phyloP scores from a whole-genome alignment of 2,888 invertebrate genomes.

The Meloe dianella region DNA sequence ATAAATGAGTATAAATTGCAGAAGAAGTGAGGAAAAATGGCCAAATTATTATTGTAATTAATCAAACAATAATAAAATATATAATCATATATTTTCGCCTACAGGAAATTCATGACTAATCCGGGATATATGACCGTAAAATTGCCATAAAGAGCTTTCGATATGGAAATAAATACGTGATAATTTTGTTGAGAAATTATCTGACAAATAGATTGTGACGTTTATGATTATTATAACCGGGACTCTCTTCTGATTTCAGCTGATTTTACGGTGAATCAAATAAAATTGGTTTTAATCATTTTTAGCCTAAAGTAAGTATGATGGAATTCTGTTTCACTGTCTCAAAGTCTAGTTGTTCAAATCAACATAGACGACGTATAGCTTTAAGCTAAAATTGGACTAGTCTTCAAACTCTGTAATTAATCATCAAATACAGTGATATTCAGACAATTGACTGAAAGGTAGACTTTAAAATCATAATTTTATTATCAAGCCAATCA shows the following conservation, averaged over 20 bases:
- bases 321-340: no score
- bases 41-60: background rate
- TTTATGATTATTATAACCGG: background rate
- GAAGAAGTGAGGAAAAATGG: background rate
- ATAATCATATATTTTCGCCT: background rate
- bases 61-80: background rate
- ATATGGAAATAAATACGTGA: no score
- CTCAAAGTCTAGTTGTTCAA: no score
- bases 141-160: background rate
- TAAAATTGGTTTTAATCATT: no score
- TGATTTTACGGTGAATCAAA: no score
- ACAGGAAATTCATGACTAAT: slow-evolving; percentile 7
- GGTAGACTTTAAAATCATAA: no score
- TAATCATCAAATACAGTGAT: background rate
- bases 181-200: background rate
- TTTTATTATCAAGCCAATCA: background rate
- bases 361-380: no score
- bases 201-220: background rate
- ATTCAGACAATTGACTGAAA: background rate
- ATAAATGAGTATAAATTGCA: background rate
- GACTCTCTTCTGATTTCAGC: no score
- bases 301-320: no score
- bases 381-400: no score
- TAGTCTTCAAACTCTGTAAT: no score
- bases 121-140: background rate